A percentile compares a stretch with the other conserved stretches of the same genome.
These are phyloP conservation scores for Theristicus caerulescens DNA, from an alignment of 2,113 vertebrate genomes.

Conservation along the genomic window DNA sequence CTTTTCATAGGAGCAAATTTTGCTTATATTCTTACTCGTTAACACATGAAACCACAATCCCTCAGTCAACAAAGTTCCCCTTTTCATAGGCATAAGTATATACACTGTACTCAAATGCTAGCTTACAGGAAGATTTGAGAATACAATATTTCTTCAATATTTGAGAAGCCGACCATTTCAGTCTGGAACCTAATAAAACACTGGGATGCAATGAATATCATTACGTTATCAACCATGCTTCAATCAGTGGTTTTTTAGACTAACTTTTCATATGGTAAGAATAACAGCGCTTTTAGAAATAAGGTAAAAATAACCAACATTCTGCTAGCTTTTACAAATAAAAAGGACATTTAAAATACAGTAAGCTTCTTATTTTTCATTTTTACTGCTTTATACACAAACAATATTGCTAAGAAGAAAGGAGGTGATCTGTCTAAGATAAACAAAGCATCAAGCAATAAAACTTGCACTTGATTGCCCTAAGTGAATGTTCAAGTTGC, in stretches of 20 bases:
- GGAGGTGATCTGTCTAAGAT: not conserved
- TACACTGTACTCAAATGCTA: not conserved
- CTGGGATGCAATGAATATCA: not conserved
- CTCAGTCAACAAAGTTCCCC: not conserved
- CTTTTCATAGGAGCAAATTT: slow-evolving; percentile 35
- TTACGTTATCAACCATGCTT: not conserved
- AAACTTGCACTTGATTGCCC: not conserved
- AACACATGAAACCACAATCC: not conserved
- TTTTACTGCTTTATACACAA: not conserved
- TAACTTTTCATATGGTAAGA: not conserved
- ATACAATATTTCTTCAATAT: not conserved
- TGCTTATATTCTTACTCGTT: not conserved
- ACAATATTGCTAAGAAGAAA: not conserved
- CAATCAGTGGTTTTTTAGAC: not conserved
- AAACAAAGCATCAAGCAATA: not conserved
- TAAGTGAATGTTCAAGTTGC: not conserved
- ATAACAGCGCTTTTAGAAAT: not conserved
- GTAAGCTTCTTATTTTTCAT: not conserved
- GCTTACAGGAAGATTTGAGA: not conserved
- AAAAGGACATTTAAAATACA: not conserved
- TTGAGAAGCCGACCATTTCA: not conserved
- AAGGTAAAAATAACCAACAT: not conserved
- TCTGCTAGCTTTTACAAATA: not conserved
- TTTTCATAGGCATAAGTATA: not conserved
- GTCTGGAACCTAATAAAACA: not conserved